Percentiles rank a stretch among this genome's conserved stretches.
These are phyloP conservation scores for Hemithea aestivaria DNA, from an alignment of 2,888 invertebrate genomes.

Conservation along the genomic window DNA sequence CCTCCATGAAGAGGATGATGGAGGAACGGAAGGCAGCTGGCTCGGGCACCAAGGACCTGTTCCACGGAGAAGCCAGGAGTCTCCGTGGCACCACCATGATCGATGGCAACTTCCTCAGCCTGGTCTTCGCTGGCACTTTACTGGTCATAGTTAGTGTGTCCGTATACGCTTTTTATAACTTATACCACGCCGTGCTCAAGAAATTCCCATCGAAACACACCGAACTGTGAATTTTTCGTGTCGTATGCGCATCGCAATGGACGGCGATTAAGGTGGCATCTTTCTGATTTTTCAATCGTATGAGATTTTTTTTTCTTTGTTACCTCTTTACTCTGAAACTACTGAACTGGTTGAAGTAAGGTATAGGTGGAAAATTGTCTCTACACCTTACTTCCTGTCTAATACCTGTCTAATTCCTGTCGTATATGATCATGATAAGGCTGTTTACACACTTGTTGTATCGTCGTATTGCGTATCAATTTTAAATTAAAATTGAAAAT, in stretches of 20 bases:
- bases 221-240: slow-evolving; percentile 80
- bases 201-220: slow-evolving; percentile 90
- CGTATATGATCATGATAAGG: too few species aligned
- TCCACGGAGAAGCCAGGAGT: slow-evolving; percentile 68
- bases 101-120: slow-evolving; percentile 89
- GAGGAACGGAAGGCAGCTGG: slow-evolving; percentile 82
- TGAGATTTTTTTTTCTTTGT: too few species aligned
- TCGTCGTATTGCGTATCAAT: too few species aligned
- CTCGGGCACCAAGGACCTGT: slow-evolving; percentile 66
- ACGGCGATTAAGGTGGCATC: too few species aligned
- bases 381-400: too few species aligned
- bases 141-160: slow-evolving; percentile 89
- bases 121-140: slow-evolving; percentile 89
- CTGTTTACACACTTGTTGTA: too few species aligned
- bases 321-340: too few species aligned
- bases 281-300: too few species aligned
- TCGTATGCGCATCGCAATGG: slow-evolving; percentile 17
- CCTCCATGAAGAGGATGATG: slow-evolving; percentile 90
- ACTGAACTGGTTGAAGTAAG: too few species aligned
- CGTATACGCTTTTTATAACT: slow-evolving; percentile 90
- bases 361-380: too few species aligned
- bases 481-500: too few species aligned
- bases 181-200: slow-evolving; percentile 82
- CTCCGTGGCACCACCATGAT: slow-evolving; percentile 83
- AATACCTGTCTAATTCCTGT: too few species aligned